Evolutionary conservation across 2,888 invertebrate genomes (phyloP).

Genomic region (Criorhina ranunculi): DNA sequence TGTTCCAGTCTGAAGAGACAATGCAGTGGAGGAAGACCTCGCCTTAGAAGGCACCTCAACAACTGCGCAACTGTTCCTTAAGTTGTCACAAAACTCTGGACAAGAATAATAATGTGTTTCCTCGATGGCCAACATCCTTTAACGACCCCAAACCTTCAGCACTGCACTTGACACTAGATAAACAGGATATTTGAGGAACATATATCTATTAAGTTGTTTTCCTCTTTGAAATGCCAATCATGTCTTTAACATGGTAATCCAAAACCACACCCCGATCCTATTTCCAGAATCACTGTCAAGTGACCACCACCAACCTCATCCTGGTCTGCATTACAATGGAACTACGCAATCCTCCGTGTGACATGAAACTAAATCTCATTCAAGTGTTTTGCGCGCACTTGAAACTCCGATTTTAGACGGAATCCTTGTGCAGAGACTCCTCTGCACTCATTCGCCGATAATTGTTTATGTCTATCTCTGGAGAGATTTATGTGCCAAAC

Average conservation of each 20-base stretch:
- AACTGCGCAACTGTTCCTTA: too few relatives aligned
- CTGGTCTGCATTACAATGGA: constrained; percentile 25
- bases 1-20: too few relatives aligned
- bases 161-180: constrained; percentile 39
- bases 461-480: constrained; percentile 68
- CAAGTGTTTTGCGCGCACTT: constrained; percentile 59
- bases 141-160: not conserved
- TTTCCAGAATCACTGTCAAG: constrained; percentile 64
- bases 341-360: constrained; percentile 14
- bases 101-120: too few relatives aligned
- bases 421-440: constrained; percentile 7
- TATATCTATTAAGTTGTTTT: constrained; percentile 43
- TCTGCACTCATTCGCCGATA: constrained; percentile 48
- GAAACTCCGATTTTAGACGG: constrained; percentile 14
- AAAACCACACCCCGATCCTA: constrained; percentile 42
- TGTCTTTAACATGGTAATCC: constrained; percentile 24
- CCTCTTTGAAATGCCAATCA: constrained; percentile 51
- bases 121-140: not conserved
- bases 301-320: constrained; percentile 49
- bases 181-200: constrained; percentile 44
- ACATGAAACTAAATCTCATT: constrained; percentile 54
- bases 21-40: too few relatives aligned
- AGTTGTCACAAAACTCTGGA: too few relatives aligned
- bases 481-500: constrained; percentile 70
- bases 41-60: too few relatives aligned